phyloP scores from a whole-genome alignment of 2,113 vertebrate species.

The Coturnix japonica region DNA sequence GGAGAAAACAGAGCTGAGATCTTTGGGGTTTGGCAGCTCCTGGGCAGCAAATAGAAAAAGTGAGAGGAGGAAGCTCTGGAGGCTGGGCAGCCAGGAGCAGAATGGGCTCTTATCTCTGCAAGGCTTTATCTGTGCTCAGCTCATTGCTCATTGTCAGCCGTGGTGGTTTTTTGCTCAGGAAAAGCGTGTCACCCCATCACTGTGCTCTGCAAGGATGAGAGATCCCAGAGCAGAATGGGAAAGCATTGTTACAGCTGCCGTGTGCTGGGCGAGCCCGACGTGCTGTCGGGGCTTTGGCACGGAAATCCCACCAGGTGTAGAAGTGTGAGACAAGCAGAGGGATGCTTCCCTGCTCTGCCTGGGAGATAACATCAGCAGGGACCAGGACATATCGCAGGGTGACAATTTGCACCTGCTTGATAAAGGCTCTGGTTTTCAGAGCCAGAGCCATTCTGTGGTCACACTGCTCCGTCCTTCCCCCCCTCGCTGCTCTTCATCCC shows the following conservation, averaged over 20 bases:
- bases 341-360: constrained; percentile 57
- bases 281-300: background rate
- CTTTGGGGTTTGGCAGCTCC: background rate
- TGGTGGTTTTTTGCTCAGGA: background rate
- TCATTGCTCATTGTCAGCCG: background rate
- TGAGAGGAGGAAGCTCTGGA: background rate
- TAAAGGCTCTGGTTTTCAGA: constrained; percentile 50
- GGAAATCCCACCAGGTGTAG: background rate
- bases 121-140: background rate
- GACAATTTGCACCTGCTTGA: constrained; percentile 52
- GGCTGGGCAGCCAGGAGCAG: background rate
- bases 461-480: background rate
- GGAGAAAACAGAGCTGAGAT: background rate
- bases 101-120: background rate
- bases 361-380: constrained; percentile 14
- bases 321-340: constrained; percentile 32
- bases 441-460: constrained; percentile 7
- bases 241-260: constrained; percentile 35
- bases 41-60: background rate
- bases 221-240: background rate
- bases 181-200: background rate
- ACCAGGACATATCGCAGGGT: constrained; percentile 28
- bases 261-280: background rate
- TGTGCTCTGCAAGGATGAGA: constrained; percentile 6
- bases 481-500: background rate